Evolutionary conservation across 2,888 invertebrate species (phyloP).

Genomic region (Scaptomyza flava): DNA sequence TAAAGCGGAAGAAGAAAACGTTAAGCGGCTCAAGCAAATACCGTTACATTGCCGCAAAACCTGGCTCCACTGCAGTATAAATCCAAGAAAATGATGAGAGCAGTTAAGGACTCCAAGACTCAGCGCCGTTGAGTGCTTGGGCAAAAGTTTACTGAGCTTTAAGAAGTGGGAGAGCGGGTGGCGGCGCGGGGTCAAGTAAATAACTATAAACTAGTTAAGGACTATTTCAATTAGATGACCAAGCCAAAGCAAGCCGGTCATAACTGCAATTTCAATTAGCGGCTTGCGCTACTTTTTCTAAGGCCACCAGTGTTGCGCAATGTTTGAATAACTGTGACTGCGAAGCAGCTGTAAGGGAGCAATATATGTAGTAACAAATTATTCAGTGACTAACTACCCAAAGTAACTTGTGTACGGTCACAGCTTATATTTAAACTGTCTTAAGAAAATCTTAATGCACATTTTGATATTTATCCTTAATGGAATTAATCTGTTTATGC

Average conservation of each 20-base stretch:
- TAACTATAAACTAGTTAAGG: slow-evolving; percentile 79
- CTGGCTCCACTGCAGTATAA: slow-evolving; percentile 42
- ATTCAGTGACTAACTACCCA: background rate
- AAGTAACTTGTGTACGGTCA: background rate
- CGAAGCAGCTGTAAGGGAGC: background rate
- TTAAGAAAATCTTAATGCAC: background rate
- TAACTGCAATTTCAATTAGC: slow-evolving; percentile 78
- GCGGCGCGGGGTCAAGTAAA: slow-evolving; percentile 52
- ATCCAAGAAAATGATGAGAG: slow-evolving; percentile 44
- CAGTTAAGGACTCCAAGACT: slow-evolving; percentile 24
- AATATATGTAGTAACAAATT: no score
- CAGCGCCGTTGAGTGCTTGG: slow-evolving; percentile 27
- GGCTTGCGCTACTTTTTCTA: slow-evolving; percentile 70
- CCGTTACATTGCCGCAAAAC: slow-evolving; percentile 31
- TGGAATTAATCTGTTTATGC: no score
- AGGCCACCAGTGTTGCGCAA: slow-evolving; percentile 19
- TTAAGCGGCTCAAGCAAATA: slow-evolving; percentile 55
- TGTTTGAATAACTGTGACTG: background rate
- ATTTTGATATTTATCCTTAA: background rate
- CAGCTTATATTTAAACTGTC: background rate
- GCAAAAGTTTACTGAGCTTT: slow-evolving; percentile 28
- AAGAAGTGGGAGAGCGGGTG: background rate
- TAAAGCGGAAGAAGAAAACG: slow-evolving; percentile 20
- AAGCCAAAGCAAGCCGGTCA: slow-evolving; percentile 53
- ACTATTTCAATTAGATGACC: slow-evolving; percentile 76